Evolutionary conservation across 2,888 invertebrate genomes (phyloP), one percentile per base, ranked within the genome.

Genomic region (Xylophagus ater): DNA sequence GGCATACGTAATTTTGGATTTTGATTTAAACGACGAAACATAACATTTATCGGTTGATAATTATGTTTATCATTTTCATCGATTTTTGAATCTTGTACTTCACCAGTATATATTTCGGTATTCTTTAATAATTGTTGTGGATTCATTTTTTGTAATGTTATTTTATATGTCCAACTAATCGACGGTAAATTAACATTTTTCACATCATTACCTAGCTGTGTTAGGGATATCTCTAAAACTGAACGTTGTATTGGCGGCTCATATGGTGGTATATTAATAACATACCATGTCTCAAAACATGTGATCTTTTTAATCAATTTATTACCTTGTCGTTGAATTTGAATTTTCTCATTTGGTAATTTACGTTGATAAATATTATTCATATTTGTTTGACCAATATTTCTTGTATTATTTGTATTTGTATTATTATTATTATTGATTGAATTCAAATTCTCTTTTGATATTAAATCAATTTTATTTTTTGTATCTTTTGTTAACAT

Each of bases 231-330:
- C 25, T 61, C 57, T 4, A 63, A 49, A 37, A 44, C 48, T 4
- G 42, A 28, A 17, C 41, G 42, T 10, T 30, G 29, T 8, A 25
- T 13, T 7, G 36, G 18, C 2, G 30, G 33, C 9, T 47, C 37
- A n/a, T 36, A 15, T 19, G 52, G 48, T 33, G 58, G 57, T 29
- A 57, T 49, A 39, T 58, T 57, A 13, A 65, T 62, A 13, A 65
- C 63, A 41, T 63, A 61, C 65, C 65, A 65, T 10, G 61, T 65
- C 42, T 65, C 65, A 36, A 60, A 65, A 48, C 62, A 62, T n/a
- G 65, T 65, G 4, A 65, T 59, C 49, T 64, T 65, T 41, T 62
- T 62, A 3, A 64, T 56, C 3, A 63, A 47, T 34, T 60, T 58
- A 13, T 62, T 62, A 8, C 61, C 60, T 37, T 62, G 60, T 9